These are phyloP conservation scores for Syngnathus acus DNA, from an alignment of 2,797 vertebrate genomes.

Conservation along the genomic window DNA sequence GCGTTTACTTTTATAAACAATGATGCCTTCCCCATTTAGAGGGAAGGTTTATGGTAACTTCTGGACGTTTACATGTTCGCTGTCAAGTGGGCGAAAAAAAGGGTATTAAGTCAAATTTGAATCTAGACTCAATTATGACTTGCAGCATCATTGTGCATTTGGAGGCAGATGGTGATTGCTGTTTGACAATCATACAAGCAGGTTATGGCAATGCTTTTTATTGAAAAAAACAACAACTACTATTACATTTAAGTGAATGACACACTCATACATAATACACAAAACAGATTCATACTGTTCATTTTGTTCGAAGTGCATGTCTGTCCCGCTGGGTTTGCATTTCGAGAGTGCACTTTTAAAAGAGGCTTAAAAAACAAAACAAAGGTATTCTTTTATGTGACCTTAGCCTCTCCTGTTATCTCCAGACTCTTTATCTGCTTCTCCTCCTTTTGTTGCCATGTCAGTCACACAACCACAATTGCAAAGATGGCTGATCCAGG, in stretches of 20 bases:
- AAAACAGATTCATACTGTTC: too few relatives aligned
- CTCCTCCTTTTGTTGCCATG: constrained; percentile 35
- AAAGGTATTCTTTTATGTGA: constrained; percentile 6
- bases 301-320: background rate
- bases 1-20: constrained; percentile 26
- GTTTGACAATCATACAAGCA: background rate
- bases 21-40: background rate
- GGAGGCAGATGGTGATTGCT: background rate
- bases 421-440: constrained; percentile 3
- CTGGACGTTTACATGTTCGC: background rate
- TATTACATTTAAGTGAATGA: too few relatives aligned
- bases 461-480: constrained; percentile 51
- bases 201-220: too few relatives aligned
- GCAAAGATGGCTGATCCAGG: constrained; percentile 41
- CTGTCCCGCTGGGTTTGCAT: background rate
- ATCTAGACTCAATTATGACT: background rate
- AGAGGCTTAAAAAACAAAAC: background rate
- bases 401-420: constrained; percentile 28
- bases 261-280: too few relatives aligned
- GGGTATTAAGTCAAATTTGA: background rate
- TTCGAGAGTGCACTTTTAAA: background rate
- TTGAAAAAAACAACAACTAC: too few relatives aligned
- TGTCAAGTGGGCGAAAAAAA: background rate
- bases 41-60: background rate
- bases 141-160: background rate